Percentiles rank a stretch among this genome's conserved stretches.
Evolutionary conservation across 2,888 invertebrate genomes (phyloP).

Genomic region (Trissolcus japonicus): DNA sequence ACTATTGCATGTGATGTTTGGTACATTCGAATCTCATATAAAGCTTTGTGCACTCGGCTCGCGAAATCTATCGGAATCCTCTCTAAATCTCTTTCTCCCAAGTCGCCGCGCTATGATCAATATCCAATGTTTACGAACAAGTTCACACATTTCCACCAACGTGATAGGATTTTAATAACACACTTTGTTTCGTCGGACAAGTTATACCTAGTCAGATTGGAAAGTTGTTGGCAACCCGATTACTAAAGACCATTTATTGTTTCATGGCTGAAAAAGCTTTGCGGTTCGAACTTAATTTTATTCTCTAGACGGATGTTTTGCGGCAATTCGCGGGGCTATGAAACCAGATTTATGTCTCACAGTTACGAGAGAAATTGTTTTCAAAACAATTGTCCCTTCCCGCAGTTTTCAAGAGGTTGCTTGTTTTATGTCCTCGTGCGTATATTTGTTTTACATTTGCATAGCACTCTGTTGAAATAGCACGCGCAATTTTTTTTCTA

Average conservation of each 20-base stretch:
- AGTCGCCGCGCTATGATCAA: slow-evolving; percentile 50
- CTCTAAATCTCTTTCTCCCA: slow-evolving; percentile 46
- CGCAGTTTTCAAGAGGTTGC: no score
- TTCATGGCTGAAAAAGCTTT: slow-evolving; percentile 19
- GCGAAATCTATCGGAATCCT: slow-evolving; percentile 26
- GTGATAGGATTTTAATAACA: slow-evolving; percentile 51
- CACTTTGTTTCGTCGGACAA: slow-evolving; percentile 43
- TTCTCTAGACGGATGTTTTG: slow-evolving; percentile 7
- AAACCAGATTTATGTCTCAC: slow-evolving; percentile 8
- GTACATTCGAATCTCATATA: slow-evolving; percentile 44
- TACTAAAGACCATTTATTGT: slow-evolving; percentile 24
- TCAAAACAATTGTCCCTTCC: no score
- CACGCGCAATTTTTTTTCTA: no score
- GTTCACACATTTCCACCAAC: slow-evolving; percentile 36
- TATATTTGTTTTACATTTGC: slow-evolving; percentile 2
- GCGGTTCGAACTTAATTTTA: slow-evolving; percentile 19
- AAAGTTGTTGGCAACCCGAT: slow-evolving; percentile 16
- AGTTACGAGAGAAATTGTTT: no score
- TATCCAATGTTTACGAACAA: slow-evolving; percentile 52
- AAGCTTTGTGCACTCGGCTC: slow-evolving; percentile 34
- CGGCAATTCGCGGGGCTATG: background rate
- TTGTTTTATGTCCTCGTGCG: background rate
- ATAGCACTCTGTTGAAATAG: slow-evolving; percentile 3
- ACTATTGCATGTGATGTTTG: slow-evolving; percentile 45
- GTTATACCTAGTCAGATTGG: slow-evolving; percentile 35